phyloP scores from a whole-genome alignment of 2,888 invertebrate genomes.

The Polydrusus pterygomalis region DNA sequence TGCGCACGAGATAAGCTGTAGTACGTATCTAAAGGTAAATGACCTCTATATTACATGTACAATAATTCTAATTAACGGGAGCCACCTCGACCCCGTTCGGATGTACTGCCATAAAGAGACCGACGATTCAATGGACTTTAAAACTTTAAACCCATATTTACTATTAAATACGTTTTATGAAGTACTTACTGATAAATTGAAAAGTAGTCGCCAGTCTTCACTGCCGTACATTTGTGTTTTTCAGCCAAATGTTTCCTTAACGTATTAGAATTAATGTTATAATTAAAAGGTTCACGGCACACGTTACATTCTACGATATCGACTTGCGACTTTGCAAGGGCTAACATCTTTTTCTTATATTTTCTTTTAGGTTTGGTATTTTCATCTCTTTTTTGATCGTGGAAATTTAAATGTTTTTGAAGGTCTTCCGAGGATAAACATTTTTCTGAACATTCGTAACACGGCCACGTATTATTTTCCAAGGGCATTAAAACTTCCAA shows the following conservation, averaged over 20 bases:
- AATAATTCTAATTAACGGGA: too few relatives aligned
- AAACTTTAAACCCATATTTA: too few relatives aligned
- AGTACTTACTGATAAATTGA: conserved; percentile 62
- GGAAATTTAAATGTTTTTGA: conserved; percentile 77
- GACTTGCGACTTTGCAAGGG: conserved; percentile 50
- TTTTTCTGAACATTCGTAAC: conserved; percentile 78
- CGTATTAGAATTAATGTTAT: conserved; percentile 61
- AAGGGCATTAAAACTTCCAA: conserved; percentile 72
- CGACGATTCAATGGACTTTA: too few relatives aligned
- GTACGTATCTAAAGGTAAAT: too few relatives aligned
- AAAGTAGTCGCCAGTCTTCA: conserved; percentile 64
- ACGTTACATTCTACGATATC: conserved; percentile 66
- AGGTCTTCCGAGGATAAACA: conserved; percentile 76
- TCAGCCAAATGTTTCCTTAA: conserved; percentile 64
- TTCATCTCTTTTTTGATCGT: conserved; percentile 69
- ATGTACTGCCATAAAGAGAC: too few relatives aligned
- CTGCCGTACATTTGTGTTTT: conserved; percentile 62
- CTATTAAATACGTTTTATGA: too few relatives aligned
- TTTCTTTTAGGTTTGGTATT: conserved; percentile 62
- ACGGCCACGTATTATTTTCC: conserved; percentile 75
- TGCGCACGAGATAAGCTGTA: too few relatives aligned
- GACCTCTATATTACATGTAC: too few relatives aligned
- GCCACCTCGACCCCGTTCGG: too few relatives aligned
- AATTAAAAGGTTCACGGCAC: conserved; percentile 64
- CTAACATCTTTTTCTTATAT: conserved; percentile 47